Base-by-base conservation (phyloP, 2,797 vertebrate genomes). In the Pipistrellus nathusii region DNA sequence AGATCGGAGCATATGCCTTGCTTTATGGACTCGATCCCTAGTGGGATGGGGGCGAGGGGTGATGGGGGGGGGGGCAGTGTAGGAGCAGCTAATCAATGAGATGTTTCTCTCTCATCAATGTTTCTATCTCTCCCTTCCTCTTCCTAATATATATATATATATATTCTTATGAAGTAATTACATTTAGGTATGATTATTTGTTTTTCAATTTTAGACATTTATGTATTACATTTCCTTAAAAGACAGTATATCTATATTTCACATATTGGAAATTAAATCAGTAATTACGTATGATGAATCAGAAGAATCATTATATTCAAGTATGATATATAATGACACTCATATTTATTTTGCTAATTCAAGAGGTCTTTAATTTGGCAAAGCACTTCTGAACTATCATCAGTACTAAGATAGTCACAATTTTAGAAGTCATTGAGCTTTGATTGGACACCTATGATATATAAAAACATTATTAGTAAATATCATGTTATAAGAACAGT, bases 371-470 rank as follows among this genome's bases (percentile, higher is more conserved):
- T 94, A 85, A 68, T 86, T 89, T 85, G 66, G 14, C 93, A 27
- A 48, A 21, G 17, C 27, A 32, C 14, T 90, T 90, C n/a, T 72
- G 59, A 94, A 62, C 71, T 85, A 90, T 55, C 57, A 48, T 41
- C 41, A 85, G 25, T 91, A 85, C 30, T 76, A 85, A 51, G 62
- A 62, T 7, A 82, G 68, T 21, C 32, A 59, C 57, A 72, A 78
- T 84, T 92, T 95, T 90, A 94, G 72, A 81, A 95, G 73, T 94
- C 25, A 72, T 25, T 83, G 71, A 88, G 32, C 35, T 84, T 57
- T 94, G 94, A 89, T 84, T 90, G 55, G 91, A 41, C 2, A 68
- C 32, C 25, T 69, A 62, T 11, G 59, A n/a, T 51, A 76, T 83
- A 76, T 90, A 59, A 86, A 94, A 84, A 76, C 48, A 93, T 68